Evolutionary conservation across 2,113 vertebrate genomes (phyloP).

Genomic region (Macquaria australasica): DNA sequence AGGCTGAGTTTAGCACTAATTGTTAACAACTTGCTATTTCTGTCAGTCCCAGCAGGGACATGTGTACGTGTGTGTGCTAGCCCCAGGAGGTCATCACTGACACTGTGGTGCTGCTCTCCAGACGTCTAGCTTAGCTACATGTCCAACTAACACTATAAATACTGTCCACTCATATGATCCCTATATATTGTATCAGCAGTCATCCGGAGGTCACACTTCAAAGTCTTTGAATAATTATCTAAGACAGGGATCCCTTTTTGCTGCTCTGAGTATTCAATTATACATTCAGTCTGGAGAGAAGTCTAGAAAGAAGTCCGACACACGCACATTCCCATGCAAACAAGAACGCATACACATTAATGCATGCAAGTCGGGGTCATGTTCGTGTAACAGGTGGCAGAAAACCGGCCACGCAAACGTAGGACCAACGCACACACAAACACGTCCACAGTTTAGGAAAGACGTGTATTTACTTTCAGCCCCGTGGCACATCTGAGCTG

Average conservation of each 20-base stretch:
- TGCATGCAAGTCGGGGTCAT: conserved; percentile 44
- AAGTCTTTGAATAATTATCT: conserved; percentile 67
- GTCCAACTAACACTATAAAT: conserved; percentile 72
- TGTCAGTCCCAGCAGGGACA: conserved; percentile 54
- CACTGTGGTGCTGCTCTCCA: conserved; percentile 49
- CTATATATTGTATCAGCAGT: conserved; percentile 65
- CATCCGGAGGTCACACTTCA: conserved; percentile 66
- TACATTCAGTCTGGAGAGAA: conserved; percentile 32
- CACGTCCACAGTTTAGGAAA: conserved; percentile 31
- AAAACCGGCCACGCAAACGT: conserved; percentile 27
- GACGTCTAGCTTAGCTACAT: conserved; percentile 61
- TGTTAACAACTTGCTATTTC: conserved; percentile 68
- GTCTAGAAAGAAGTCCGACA: conserved; percentile 20
- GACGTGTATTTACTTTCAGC: conserved; percentile 62
- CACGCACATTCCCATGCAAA: conserved; percentile 16
- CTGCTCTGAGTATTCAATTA: conserved; percentile 52
- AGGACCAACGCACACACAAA: conserved; percentile 20
- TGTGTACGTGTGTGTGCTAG: conserved; percentile 21
- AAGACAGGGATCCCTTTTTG: conserved; percentile 56
- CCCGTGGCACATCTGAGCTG: conserved; percentile 66
- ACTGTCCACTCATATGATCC: conserved; percentile 67
- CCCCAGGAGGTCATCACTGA: conserved; percentile 57
- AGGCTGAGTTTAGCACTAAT: conserved; percentile 61
- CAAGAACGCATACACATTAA: conserved; percentile 32
- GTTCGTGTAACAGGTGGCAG: conserved; percentile 69